Evolutionary conservation across 2,888 invertebrate genomes (phyloP).

Genomic region (Diadegma fenestrale): DNA sequence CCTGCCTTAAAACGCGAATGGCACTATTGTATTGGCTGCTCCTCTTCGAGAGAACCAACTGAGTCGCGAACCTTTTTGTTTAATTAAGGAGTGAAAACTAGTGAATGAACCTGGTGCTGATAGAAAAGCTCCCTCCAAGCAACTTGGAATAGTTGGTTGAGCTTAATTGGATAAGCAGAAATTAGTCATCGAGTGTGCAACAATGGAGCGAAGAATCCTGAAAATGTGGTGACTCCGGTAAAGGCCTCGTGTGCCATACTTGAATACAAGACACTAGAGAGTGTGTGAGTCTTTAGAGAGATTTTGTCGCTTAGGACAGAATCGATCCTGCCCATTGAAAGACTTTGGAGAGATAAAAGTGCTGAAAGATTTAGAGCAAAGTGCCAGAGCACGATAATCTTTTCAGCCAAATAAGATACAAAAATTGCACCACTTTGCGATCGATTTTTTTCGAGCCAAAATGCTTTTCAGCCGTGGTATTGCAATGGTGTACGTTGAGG

Average conservation of each 20-base stretch:
- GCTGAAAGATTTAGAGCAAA: conserved; percentile 1
- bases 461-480: conserved; percentile 78
- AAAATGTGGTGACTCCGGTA: conserved; percentile 84
- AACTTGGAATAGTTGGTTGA: background rate
- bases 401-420: background rate
- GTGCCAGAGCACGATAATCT: background rate
- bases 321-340: conserved; percentile 2
- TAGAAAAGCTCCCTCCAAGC: background rate
- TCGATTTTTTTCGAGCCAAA: conserved; percentile 49
- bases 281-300: conserved; percentile 82
- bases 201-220: conserved; percentile 82
- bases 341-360: background rate
- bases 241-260: conserved; percentile 75
- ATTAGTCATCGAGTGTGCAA: conserved; percentile 32
- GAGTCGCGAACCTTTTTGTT: background rate
- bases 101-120: background rate
- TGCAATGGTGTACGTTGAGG: conserved; percentile 83
- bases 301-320: conserved; percentile 63
- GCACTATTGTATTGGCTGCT: conserved; percentile 80
- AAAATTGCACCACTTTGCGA: background rate
- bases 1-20: conserved; percentile 73
- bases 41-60: conserved; percentile 77
- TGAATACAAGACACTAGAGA: conserved; percentile 82
- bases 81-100: background rate
- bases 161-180: background rate